Evolutionary conservation across 2,113 vertebrate genomes (phyloP), one percentile per base, ranked within the genome.

Genomic region (Dipodomys spectabilis): DNA sequence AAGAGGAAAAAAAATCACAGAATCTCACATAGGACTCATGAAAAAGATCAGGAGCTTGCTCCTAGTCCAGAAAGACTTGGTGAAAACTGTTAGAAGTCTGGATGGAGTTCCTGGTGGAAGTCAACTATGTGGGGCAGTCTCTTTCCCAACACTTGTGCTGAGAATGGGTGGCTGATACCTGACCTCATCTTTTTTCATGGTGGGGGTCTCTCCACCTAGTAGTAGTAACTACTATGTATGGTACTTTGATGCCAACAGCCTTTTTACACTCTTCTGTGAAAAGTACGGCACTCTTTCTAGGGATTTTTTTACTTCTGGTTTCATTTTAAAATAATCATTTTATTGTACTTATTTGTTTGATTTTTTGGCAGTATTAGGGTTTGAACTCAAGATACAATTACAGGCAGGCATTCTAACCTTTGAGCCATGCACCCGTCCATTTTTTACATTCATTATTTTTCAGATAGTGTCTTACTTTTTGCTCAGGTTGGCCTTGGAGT

Each of bases 251-350:
- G 62, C 68, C 72, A 39, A 67, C 8, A 90, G 22, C 10, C 60
- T 83, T 30, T 74, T 88, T 80, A 25, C 68, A 25, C 23, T 65
- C 6, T 62, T 62, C 15, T 44, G 35, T 53, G 78, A 30, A 72
- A 94, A 32, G 27, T 9, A 22, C n/a, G 72, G 16, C 0, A 2
- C 23, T 88, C 44, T 69, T 90, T 75, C 71, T 22, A 68, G n/a
- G 44, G 7, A 75, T 22, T 77, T 89, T 86, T 64, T 86, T 6
- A 80, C 79, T 19, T 65, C 89, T 74, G 23, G 25, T 32, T 49
- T 92, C 67, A 86, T 67, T 84, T 45, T 28, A 79, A 92, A 79
- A 82, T 39, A 44, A 16, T 2, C 69, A 62, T 90, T 87, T 62
- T 19, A 19, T 62, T 62, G 60, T 62, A 62, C 16, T 62, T 62